These are phyloP conservation scores for Pachypanchax playfairii DNA, from an alignment of 2,113 vertebrate genomes.

Conservation along the genomic window DNA sequence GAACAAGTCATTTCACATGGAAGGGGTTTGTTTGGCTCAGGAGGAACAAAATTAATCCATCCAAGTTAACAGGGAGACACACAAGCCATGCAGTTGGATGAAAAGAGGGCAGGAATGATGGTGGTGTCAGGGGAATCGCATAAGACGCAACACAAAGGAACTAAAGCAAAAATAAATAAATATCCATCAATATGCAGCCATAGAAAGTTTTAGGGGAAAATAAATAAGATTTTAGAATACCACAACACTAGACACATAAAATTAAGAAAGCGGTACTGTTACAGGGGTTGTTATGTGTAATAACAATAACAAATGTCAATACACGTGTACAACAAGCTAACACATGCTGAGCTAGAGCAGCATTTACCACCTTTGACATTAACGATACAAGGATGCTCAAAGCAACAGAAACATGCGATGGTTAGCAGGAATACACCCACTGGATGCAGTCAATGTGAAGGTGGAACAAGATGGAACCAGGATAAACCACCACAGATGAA, in stretches of 20 bases:
- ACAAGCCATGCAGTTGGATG: constrained; percentile 76
- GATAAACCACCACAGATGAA: constrained; percentile 54
- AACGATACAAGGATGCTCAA: constrained; percentile 42
- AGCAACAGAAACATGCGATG: constrained; percentile 57
- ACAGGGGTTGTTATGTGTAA: constrained; percentile 14
- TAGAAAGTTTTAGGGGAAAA: background rate
- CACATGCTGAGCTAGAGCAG: constrained; percentile 60
- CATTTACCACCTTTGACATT: constrained; percentile 39
- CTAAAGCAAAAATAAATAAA: constrained; percentile 21
- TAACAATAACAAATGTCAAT: background rate
- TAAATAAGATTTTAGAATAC: constrained; percentile 28
- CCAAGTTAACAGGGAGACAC: constrained; percentile 63
- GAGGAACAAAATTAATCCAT: constrained; percentile 77
- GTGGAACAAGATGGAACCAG: constrained; percentile 34
- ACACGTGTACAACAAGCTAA: constrained; percentile 50
- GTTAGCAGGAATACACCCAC: constrained; percentile 41
- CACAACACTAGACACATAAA: constrained; percentile 57
- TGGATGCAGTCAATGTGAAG: constrained; percentile 44
- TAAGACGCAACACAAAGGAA: constrained; percentile 58
- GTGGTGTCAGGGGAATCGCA: constrained; percentile 5
- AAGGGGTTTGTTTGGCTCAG: constrained; percentile 69
- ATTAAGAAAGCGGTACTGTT: constrained; percentile 35
- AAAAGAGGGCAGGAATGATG: constrained; percentile 28
- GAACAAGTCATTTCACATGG: constrained; percentile 71
- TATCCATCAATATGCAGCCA: constrained; percentile 50